These are phyloP conservation scores for Stichodactyla mertensii DNA, from an alignment of 64 coral and sea anemone species.

Conservation along the genomic window DNA sequence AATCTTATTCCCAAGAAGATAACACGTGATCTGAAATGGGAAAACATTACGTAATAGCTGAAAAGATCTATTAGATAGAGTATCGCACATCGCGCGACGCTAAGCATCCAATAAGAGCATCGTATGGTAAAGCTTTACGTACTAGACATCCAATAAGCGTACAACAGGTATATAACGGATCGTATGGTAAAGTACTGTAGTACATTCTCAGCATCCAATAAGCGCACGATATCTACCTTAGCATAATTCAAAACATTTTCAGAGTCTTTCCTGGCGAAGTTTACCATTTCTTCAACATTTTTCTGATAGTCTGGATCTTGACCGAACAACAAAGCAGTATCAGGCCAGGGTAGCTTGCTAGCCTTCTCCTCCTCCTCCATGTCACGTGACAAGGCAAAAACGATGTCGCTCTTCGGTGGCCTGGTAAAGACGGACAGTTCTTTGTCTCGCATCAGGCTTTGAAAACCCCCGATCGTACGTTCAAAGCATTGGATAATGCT, in stretches of 20 bases:
- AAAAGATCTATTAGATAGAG: no score
- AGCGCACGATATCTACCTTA: slow-evolving; percentile 25
- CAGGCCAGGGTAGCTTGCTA: slow-evolving; percentile 67
- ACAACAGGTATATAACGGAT: no score
- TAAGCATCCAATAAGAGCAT: no score
- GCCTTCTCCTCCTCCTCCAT: slow-evolving; percentile 47
- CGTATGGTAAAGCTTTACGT: no score
- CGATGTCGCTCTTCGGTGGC: slow-evolving; percentile 76
- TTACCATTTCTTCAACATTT: slow-evolving; percentile 57
- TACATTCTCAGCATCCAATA: no score
- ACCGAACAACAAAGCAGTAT: slow-evolving; percentile 71
- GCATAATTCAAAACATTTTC: slow-evolving; percentile 65
- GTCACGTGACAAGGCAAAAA: slow-evolving; percentile 76
- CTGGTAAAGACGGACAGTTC: slow-evolving; percentile 52
- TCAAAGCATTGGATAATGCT: slow-evolving; percentile 75
- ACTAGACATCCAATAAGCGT: no score
- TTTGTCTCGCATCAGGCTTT: slow-evolving; percentile 71
- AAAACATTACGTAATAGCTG: no score
- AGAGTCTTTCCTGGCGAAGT: slow-evolving; percentile 64
- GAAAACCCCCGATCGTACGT: slow-evolving; percentile 64
- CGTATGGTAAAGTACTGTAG: no score
- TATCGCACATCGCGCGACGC: no score
- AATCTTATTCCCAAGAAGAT: no score
- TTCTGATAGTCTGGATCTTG: slow-evolving; percentile 86
- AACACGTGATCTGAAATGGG: no score